Conservation (phyloP, 2,888 invertebrate species). For the Zonitis immaculata region DNA sequence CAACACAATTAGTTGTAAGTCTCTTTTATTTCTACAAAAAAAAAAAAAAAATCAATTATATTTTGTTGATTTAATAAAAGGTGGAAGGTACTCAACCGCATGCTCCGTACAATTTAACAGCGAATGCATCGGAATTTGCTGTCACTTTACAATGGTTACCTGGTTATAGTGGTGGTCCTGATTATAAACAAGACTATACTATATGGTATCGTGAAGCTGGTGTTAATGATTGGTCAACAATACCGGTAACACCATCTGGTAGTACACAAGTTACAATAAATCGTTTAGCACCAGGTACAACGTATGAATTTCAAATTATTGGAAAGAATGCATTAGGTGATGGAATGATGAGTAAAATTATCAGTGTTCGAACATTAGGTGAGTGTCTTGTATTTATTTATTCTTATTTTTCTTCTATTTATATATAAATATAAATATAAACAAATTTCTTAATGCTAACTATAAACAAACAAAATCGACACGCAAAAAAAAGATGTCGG, state of each 20-base stretch:
- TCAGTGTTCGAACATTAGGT: conserved; percentile 87
- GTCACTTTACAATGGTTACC: conserved; percentile 91
- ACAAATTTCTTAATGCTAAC: too few species aligned
- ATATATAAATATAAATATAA: too few species aligned
- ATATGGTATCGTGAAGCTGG: conserved; percentile 91
- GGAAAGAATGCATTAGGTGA: conserved; percentile 93
- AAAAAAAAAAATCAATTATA: too few species aligned
- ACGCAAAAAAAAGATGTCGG: conserved; percentile 54
- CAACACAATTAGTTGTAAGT: conserved; percentile 76
- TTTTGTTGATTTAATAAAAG: too few species aligned
- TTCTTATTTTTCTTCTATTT: too few species aligned
- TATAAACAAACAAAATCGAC: conserved; percentile 34
- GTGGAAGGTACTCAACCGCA: conserved; percentile 90
- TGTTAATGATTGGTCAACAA: conserved; percentile 86
- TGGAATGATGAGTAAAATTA: conserved; percentile 92
- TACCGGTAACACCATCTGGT: conserved; percentile 89
- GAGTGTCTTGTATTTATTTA: too few species aligned
- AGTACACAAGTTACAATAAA: conserved; percentile 88
- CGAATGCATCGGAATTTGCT: conserved; percentile 80
- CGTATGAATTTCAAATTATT: conserved; percentile 94
- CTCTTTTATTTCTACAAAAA: too few species aligned
- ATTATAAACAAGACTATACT: conserved; percentile 92
- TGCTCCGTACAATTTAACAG: conserved; percentile 93
- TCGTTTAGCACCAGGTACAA: conserved; percentile 81
- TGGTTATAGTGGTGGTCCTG: conserved; percentile 91